These are phyloP conservation scores for Sturnus vulgaris DNA, from an alignment of 2,113 vertebrate genomes.

Conservation along the genomic window DNA sequence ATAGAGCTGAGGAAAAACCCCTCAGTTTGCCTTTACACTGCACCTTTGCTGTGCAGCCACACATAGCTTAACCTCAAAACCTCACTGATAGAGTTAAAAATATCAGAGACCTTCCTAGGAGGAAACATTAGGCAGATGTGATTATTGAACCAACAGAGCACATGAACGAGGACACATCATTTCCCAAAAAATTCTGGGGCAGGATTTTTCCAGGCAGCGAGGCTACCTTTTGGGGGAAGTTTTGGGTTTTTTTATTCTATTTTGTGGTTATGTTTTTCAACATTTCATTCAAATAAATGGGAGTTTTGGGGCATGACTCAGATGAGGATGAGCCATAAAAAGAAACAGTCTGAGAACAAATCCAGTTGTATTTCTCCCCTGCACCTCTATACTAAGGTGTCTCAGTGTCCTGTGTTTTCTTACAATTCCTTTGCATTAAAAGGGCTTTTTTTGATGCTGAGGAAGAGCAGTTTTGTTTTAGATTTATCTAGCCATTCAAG, in stretches of 20 bases:
- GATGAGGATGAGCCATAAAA: slow-evolving; percentile 1
- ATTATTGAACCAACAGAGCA: neutral
- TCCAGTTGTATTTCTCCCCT: neutral
- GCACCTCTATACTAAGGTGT: neutral
- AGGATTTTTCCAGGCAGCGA: neutral
- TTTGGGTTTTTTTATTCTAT: neutral
- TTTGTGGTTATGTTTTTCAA: neutral
- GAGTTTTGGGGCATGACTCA: slow-evolving; percentile 26
- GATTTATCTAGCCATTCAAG: neutral
- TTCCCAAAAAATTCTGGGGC: neutral
- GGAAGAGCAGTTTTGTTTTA: neutral
- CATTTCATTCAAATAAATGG: neutral
- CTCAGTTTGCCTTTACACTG: neutral
- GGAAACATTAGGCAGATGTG: neutral
- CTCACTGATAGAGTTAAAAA: neutral
- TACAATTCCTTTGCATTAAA: neutral
- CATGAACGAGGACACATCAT: rapidly evolving
- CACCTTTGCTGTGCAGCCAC: neutral
- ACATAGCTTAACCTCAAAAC: neutral
- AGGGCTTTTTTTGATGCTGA: neutral
- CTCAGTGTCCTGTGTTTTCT: neutral
- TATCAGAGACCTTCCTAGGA: neutral
- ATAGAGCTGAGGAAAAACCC: neutral
- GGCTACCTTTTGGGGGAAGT: neutral
- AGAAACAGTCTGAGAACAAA: neutral